A percentile compares a stretch with the other conserved stretches of the same genome.
Evolutionary conservation across 2,113 vertebrate genomes (phyloP).

Genomic region (Meleagris gallopavo): DNA sequence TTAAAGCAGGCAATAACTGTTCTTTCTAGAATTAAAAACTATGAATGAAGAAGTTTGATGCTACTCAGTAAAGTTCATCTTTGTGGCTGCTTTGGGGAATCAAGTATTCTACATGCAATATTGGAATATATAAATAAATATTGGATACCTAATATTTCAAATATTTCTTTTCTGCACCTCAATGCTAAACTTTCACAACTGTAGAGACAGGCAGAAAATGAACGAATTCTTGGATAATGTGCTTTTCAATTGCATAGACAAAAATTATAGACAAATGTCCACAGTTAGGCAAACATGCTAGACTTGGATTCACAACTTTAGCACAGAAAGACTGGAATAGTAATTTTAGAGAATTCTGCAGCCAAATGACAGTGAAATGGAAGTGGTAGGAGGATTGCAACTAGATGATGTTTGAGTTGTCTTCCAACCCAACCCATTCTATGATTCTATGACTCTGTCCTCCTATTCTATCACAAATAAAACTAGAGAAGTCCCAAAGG

Average conservation of each 20-base stretch:
- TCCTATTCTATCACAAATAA: background rate
- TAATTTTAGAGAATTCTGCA: background rate
- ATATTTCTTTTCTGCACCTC: background rate
- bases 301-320: background rate
- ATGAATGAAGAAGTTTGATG: background rate
- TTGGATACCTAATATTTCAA: background rate
- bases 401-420: too few relatives aligned
- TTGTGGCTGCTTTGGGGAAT: background rate
- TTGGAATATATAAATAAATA: background rate
- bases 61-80: background rate
- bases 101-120: background rate
- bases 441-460: too few relatives aligned
- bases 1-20: background rate
- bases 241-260: background rate
- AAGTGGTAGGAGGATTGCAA: background rate
- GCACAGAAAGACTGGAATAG: background rate
- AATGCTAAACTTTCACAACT: background rate
- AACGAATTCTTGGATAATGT: fast-evolving
- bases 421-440: too few relatives aligned
- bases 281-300: background rate
- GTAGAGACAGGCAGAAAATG: background rate
- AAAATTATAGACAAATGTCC: background rate
- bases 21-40: background rate
- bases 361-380: background rate
- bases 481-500: background rate